Evolutionary conservation across 2,113 vertebrate genomes (phyloP).

Genomic region (Alosa alosa): DNA sequence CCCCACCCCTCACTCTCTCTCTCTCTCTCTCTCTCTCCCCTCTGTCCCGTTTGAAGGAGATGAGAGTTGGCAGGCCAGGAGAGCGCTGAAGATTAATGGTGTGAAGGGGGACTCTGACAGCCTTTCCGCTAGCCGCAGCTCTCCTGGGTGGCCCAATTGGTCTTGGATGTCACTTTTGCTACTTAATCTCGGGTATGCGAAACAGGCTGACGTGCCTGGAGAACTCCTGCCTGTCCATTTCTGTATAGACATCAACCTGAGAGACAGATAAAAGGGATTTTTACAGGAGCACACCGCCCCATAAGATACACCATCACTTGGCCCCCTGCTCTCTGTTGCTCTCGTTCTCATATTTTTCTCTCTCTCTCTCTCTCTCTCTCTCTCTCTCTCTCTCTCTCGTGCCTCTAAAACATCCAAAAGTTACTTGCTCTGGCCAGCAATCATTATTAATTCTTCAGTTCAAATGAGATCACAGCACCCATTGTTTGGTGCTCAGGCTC

Average conservation of each 20-base stretch:
- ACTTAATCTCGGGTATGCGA: constrained; percentile 99
- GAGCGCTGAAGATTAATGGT: constrained; percentile 96
- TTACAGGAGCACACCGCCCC: constrained; percentile 37
- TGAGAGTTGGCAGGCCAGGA: constrained; percentile 92
- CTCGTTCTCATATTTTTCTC: constrained; percentile 42
- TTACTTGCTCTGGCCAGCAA: background rate
- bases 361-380: no score
- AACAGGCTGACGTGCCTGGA: constrained; percentile 84
- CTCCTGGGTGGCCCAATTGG: constrained; percentile 97
- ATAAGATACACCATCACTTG: background rate
- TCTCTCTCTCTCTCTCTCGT: background rate
- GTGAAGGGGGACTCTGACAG: constrained; percentile 92
- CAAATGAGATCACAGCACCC: constrained; percentile 4
- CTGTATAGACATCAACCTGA: constrained; percentile 82
- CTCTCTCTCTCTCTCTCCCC: constrained; percentile 50
- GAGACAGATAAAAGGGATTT: constrained; percentile 77
- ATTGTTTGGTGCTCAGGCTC: background rate
- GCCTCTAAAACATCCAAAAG: constrained; percentile 1
- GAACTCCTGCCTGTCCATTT: constrained; percentile 68
- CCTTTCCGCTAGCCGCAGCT: constrained; percentile 88
- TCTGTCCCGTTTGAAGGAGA: constrained; percentile 89
- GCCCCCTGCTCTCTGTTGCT: background rate
- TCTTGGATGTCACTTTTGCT: constrained; percentile 99
- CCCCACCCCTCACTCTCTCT: background rate
- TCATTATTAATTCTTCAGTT: background rate